These are phyloP conservation scores for Lepidurus arcticus DNA, from an alignment of 1,140 invertebrate genomes.

Conservation along the genomic window DNA sequence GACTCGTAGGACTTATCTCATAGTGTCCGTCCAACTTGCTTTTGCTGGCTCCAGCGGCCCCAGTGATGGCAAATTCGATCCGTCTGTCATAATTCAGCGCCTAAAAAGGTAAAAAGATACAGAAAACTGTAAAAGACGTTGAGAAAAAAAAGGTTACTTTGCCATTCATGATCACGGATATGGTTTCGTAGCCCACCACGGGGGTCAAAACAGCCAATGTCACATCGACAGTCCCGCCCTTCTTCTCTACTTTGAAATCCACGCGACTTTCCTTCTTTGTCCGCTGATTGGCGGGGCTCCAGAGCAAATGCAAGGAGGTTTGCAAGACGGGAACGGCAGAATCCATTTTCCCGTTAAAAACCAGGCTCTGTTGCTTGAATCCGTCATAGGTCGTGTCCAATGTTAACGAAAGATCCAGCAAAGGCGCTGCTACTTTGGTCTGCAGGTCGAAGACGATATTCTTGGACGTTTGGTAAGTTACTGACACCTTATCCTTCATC, in stretches of 20 bases:
- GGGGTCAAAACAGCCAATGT: constrained; percentile 40
- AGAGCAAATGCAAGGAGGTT: constrained; percentile 25
- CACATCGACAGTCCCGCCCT: background rate
- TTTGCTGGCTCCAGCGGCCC: background rate
- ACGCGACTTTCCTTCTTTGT: constrained; percentile 27
- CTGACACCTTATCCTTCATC: constrained; percentile 30
- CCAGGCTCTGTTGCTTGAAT: constrained; percentile 25
- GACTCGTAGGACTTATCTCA: constrained; percentile 17
- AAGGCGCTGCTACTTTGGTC: constrained; percentile 19
- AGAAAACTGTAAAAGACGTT: background rate
- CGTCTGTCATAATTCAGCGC: constrained; percentile 25
- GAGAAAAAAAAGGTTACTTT: constrained; percentile 45
- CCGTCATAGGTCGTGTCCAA: constrained; percentile 32
- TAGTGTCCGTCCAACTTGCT: constrained; percentile 13
- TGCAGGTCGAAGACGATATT: constrained; percentile 28
- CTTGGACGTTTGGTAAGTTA: constrained; percentile 26
- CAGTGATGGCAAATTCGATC: constrained; percentile 31
- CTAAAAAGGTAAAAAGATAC: constrained; percentile 26
- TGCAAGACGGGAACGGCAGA: constrained; percentile 19
- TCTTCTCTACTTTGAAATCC: constrained; percentile 25
- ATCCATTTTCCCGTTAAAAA: constrained; percentile 25
- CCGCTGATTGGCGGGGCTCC: constrained; percentile 29
- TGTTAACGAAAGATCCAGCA: constrained; percentile 15
- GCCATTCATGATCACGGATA: constrained; percentile 51
- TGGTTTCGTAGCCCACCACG: constrained; percentile 50